A percentile compares a stretch with the other conserved stretches of the same genome.
These are phyloP conservation scores for Macrobrachium nipponense DNA, from an alignment of 1,140 invertebrate species.

Conservation along the genomic window DNA sequence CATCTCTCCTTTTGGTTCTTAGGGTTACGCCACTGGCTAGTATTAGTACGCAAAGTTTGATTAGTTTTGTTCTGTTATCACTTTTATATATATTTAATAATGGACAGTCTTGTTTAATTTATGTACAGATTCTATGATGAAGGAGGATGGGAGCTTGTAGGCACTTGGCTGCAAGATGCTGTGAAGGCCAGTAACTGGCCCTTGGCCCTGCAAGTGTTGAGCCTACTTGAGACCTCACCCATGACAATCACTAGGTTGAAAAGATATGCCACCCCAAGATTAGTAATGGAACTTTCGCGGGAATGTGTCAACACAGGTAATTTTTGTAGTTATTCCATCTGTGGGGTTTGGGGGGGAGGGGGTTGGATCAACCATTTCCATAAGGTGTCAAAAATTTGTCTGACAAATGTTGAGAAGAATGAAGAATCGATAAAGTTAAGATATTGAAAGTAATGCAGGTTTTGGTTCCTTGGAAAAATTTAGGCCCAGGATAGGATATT, in stretches of 20 bases:
- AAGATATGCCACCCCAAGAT: conserved; percentile 85
- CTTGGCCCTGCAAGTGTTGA: conserved; percentile 85
- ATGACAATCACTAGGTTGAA: conserved; percentile 90
- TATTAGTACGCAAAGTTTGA: too few relatives aligned
- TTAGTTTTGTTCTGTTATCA: too few relatives aligned
- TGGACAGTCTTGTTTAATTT: too few relatives aligned
- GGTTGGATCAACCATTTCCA: not conserved
- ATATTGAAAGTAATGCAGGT: too few relatives aligned
- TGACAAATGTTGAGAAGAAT: too few relatives aligned
- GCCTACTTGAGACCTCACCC: conserved; percentile 84
- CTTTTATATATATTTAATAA: too few relatives aligned
- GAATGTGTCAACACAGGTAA: conserved; percentile 82
- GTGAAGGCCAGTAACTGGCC: conserved; percentile 86
- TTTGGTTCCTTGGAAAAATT: too few relatives aligned
- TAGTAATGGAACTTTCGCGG: conserved; percentile 89
- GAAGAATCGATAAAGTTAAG: too few relatives aligned
- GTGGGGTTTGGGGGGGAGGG: not conserved
- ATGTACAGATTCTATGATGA: conserved; percentile 82
- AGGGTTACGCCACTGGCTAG: too few relatives aligned
- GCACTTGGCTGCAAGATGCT: conserved; percentile 88
- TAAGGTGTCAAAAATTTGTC: not conserved
- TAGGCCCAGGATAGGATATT: too few relatives aligned
- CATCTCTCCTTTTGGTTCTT: too few relatives aligned
- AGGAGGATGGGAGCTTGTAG: conserved; percentile 90
- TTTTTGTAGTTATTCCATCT: conserved; percentile 21